Evolutionary conservation across 1,140 invertebrate species (phyloP), one percentile per base, ranked within the genome.

Genomic region (Papilio xuthus): DNA sequence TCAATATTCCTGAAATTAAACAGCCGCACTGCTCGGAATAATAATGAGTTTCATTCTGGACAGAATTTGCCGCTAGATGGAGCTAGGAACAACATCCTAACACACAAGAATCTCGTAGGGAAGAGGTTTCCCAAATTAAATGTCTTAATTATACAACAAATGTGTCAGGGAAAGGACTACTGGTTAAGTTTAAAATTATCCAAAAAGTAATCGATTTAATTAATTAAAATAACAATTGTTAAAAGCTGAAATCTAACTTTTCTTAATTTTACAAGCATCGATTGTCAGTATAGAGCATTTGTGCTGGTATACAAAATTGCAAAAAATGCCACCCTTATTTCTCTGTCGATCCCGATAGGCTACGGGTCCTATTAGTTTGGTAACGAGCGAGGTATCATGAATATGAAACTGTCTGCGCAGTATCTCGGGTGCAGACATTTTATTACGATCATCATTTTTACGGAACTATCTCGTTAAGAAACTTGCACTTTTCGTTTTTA

Each of bases 1-100:
- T 32, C 23, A 18, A 67, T 67, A 67, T 67, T 60, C 20, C 60
- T 67, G 26, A 67, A 67, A 67, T 67, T 32, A 32, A 67, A 67
- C 60, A 28, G 26, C 7, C 28, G 60, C 13, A 67, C 26, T 32
- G 60, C 1, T 12, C 26, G 26, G 60, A 67, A 26, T 67, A 67
- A 12, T 67, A 67, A 67, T 67, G 26, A 67, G 26, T 28, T 28
- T 67, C 60, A 63, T 63, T 63, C 13, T 28, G 12, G 60, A 67
- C 23, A 26, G 26, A 26, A 67, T 67, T 28, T 28, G 6, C 60
- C 23, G 26, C 8, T 23, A 15, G 26, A 12, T 12, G 60, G 60
- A 10, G 23, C 20, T 26, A 47, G 8, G 4, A 6, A 18, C 47
- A 15, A 50, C 0, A 13, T 6, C 47, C 60, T 4, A 28, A 15